phyloP scores from a whole-genome alignment of 2,797 vertebrate genomes.

The Hylomyscus alleni region DNA sequence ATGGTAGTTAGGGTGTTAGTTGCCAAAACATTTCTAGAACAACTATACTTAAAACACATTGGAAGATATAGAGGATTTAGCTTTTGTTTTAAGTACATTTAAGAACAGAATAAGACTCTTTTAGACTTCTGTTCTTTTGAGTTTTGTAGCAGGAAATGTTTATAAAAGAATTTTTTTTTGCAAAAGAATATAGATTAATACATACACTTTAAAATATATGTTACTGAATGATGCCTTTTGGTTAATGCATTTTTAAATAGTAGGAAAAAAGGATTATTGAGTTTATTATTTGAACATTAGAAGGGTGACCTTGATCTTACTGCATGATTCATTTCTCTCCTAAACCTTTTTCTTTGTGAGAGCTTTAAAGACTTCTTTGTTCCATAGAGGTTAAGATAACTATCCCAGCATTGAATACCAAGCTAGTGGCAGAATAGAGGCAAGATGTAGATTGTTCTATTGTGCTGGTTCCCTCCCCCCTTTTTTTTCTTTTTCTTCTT shows the following conservation, averaged over 20 bases:
- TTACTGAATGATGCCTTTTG: constrained; percentile 50
- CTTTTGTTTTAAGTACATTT: constrained; percentile 57
- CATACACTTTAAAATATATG: constrained; percentile 48
- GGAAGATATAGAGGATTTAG: constrained; percentile 65
- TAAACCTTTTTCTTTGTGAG: constrained; percentile 55
- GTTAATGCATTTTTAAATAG: constrained; percentile 63
- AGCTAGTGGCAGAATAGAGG: not conserved
- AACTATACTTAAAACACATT: constrained; percentile 67
- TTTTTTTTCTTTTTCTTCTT: not conserved
- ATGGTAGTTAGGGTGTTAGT: constrained; percentile 69
- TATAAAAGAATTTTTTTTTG: constrained; percentile 52
- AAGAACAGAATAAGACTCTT: constrained; percentile 67
- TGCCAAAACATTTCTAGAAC: constrained; percentile 73
- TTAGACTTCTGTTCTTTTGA: constrained; percentile 54
- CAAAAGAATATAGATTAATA: constrained; percentile 57
- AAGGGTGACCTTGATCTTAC: constrained; percentile 64
- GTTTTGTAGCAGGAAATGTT: constrained; percentile 43
- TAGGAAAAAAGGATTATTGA: constrained; percentile 48
- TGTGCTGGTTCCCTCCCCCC: not conserved
- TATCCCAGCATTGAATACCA: constrained; percentile 6
- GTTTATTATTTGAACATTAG: constrained; percentile 63
- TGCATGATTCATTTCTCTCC: constrained; percentile 51
- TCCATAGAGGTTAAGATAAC: constrained; percentile 36
- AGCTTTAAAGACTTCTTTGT: constrained; percentile 39
- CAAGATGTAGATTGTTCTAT: not conserved